Base-by-base conservation (phyloP, 1,140 invertebrate species). In the Zaprionus tsacasi region DNA sequence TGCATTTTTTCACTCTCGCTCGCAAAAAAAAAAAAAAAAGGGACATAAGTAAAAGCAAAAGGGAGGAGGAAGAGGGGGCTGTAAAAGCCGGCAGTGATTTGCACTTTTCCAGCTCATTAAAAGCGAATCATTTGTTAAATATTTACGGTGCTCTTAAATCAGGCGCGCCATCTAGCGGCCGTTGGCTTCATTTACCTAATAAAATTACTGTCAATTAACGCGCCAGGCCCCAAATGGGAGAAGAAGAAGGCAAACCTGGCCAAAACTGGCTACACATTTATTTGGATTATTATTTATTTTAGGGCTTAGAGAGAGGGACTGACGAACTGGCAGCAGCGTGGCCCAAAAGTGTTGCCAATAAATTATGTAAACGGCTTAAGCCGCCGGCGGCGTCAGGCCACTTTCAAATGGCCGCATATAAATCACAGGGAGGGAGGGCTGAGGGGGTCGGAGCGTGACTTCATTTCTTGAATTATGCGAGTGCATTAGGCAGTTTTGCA, bases 51-150 rank as follows among this genome's bases (percentile, higher is more conserved):
- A 15, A 3, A 12, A 11, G n/a, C 35, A 36, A 12, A 7, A 58
- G 15, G 38, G n/a, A 21, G 30, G 65, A 58, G 15, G 38, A 11
- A 21, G 30, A 60, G 33, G 38, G 58, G 52, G 54, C 45, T 56
- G 55, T 55, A 68, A 80, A 86, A 79, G 68, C 78, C 66, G 71
- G 25, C 78, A 81, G 81, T 89, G 86, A 89, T 89, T 89, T 89
- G 81, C 86, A 89, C 81, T 90, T 89, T 89, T 89, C 69, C 85
- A 89, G 86, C 85, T 89, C 86, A 89, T 89, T 89, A 89, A 89
- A 88, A 89, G 70, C 78, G 78, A 71, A 89, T 89, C 85, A 89
- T 89, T 89, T 89, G 81, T 89, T 81, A 85, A 88, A 89, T 89
- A 88, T 88, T 88, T 89, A 88, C 81, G 78, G 55, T 79, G 76